Evolutionary conservation across 2,797 vertebrate genomes (phyloP), one percentile per base, ranked within the genome.

Genomic region (Galagoides demidoff): DNA sequence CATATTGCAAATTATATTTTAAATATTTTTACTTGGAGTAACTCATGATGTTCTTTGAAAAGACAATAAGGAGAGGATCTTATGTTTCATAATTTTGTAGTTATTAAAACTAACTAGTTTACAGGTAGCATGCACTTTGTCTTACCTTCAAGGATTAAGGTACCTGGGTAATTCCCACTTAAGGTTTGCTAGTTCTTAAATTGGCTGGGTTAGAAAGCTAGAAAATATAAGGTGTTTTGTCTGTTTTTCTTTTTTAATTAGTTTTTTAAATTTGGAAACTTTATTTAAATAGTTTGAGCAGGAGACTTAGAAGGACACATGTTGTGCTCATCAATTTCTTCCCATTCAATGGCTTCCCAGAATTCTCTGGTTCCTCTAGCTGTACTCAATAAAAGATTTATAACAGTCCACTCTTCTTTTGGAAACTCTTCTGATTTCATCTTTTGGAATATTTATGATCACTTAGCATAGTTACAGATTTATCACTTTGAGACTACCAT

Each of bases 181-280:
- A 92, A 95, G 16, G 16, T 89, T 94, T 89, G 45, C n/a, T 61
- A 77, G 20, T 52, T 95, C n/a, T 89, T 85, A 94, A 87, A 64
- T 78, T 86, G 63, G 4, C 34, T 63, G 90, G 63, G 14, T 61
- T 97, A 85, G 27, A 92, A 94, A 91, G 25, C 23, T 89, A 79
- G 57, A 82, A 85, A 76, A 92, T 85, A 57, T 22, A 85, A 76
- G 10, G 11, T 71, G 34, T 90, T 85, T 91, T 95, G 61, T 82
- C 73, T 83, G 1, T 76, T 91, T 91, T 83, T 45, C 39, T 64
- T 95, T 95, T 88, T 66, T 57, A 39, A n/a, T 95, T 68, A 37
- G 1, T 39, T 90, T 93, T 49, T 95, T 94, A 37, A 49, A 59
- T 94, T 95, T 94, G 81, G 81, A 87, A 95, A 85, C 5, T 63